Base-by-base conservation (phyloP, 2,113 vertebrate genomes). In the Monarcha castaneiventris region DNA sequence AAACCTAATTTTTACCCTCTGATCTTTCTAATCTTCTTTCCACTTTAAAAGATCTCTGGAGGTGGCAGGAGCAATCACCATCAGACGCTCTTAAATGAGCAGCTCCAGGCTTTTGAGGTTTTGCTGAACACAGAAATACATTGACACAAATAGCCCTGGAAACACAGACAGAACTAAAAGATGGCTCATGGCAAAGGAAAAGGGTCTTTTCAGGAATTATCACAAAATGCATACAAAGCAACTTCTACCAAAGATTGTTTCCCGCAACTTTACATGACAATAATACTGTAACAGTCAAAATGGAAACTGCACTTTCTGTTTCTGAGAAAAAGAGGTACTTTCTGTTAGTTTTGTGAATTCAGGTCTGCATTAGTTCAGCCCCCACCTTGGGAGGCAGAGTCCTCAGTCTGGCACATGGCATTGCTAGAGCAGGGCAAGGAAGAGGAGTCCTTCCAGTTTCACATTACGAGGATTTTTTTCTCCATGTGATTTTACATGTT, bases 11-110 rank as follows among this genome's bases (percentile, higher is more conserved):
- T 66, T 59, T 29, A 29, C 7, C 46, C 43, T 77, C 32, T 74
- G 26, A 85, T 89, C 56, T 66, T 93, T 94, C 64, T 79, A 90
- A 88, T 77, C 62, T 89, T 82, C 68, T 80, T 96, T 89, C 74
- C 62, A 83, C 73, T 95, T 93, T 41, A 85, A 37, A 93, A 84
- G 20, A 78, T 43, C 73, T 79, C 80, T 48, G 18, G 52, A 94
- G 64, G 84, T 79, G 75, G 66, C 84, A 91, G 81, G 15, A 73
- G 49, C 62, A 91, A 94, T 90, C 78, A 93, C 44, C 39, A 8
- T 74, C 84, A 86, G 48, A 56, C 16, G 73, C 29, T 82, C 54
- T 62, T 66, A 76, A 94, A 81, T 43, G 48, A 93, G 48, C 58
- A 94, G 55, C 56, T 79, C 41, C 58, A 67, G 63, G 41, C 52